Conservation (phyloP, 64 coral and sea anemone genomes). For the Anthopleura sola region DNA sequence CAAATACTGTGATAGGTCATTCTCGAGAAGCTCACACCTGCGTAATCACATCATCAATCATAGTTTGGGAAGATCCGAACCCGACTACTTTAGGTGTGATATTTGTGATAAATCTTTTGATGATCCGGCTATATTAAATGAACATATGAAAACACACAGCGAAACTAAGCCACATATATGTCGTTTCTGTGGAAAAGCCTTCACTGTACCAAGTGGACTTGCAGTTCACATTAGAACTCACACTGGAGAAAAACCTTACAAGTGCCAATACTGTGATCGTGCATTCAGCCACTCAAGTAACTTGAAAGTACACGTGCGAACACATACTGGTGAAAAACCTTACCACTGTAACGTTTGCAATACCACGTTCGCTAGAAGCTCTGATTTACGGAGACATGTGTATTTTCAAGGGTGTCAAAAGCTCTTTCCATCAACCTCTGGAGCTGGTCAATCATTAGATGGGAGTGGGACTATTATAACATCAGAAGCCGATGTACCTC, state of each 20-base stretch:
- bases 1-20: slow-evolving; percentile 19
- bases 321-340: slow-evolving; percentile 96
- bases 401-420: slow-evolving; percentile 27
- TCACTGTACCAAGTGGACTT: slow-evolving; percentile 27
- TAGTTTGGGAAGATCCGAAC: slow-evolving; percentile 1
- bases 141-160: slow-evolving; percentile 32
- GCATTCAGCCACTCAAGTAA: slow-evolving; percentile 89
- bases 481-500: neutral
- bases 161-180: slow-evolving; percentile 18
- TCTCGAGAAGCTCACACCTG: slow-evolving; percentile 14
- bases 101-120: slow-evolving; percentile 36
- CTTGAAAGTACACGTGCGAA: slow-evolving; percentile 85
- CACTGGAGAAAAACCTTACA: slow-evolving; percentile 79
- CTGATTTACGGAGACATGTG: slow-evolving; percentile 19
- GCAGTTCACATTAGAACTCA: slow-evolving; percentile 81
- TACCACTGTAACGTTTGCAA: slow-evolving; percentile 73
- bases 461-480: neutral
- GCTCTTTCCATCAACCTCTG: neutral
- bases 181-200: slow-evolving; percentile 21
- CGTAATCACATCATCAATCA: slow-evolving; percentile 29
- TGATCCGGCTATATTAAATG: neutral
- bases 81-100: slow-evolving; percentile 21
- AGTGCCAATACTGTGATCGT: slow-evolving; percentile 84
- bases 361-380: slow-evolving; percentile 24
- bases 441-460: neutral